Evolutionary conservation across 2,113 vertebrate genomes (phyloP).

Genomic region (Strix aluco): DNA sequence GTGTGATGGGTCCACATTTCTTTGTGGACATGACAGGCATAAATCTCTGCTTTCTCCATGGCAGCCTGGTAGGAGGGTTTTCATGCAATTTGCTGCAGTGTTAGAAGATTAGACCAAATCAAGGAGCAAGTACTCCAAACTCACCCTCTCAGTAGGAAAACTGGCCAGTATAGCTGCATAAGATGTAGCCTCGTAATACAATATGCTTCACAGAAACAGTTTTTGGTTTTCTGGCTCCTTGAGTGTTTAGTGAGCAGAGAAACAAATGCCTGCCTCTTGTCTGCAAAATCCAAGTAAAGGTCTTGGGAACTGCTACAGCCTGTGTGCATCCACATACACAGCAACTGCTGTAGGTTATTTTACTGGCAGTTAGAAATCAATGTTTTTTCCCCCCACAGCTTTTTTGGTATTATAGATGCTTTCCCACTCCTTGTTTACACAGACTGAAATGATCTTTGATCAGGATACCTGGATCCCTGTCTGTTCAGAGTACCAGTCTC

Average conservation of each 20-base stretch:
- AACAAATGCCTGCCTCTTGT: neutral
- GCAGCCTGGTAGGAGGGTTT: neutral
- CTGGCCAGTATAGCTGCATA: neutral
- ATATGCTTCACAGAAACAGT: neutral
- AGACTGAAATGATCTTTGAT: neutral
- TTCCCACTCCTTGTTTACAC: neutral
- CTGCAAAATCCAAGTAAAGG: neutral
- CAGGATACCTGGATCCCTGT: neutral
- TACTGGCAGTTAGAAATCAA: neutral
- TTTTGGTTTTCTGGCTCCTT: neutral
- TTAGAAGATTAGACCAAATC: neutral
- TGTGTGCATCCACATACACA: neutral
- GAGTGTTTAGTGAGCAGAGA: neutral
- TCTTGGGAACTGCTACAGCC: neutral
- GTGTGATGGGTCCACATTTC: neutral
- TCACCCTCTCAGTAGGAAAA: neutral
- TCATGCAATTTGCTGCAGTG: constrained; percentile 1
- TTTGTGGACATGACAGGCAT: neutral
- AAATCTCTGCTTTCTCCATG: neutral
- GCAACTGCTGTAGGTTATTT: neutral
- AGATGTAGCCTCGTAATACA: neutral
- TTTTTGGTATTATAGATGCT: neutral
- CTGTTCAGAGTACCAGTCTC: neutral
- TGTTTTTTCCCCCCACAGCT: neutral
- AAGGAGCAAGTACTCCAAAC: neutral